Evolutionary conservation across 35 echinoderm and acorn worm genomes (phyloP).

Genomic region (Apostichopus californicus): DNA sequence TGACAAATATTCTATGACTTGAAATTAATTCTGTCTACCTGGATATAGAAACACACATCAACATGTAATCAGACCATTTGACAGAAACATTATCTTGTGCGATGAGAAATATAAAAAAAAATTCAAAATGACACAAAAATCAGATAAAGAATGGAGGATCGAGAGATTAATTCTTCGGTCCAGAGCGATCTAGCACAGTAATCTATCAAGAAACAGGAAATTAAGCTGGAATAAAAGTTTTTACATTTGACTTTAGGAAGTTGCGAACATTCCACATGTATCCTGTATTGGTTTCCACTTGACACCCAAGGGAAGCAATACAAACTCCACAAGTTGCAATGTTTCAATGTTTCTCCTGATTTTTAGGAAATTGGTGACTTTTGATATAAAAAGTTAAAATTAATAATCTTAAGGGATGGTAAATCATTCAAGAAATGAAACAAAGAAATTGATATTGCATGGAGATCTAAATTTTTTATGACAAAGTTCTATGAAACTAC

Average conservation of each 20-base stretch:
- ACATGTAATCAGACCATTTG: no score
- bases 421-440: no score
- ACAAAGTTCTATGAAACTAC: no score
- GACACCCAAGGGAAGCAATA: slow-evolving; percentile 12
- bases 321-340: not conserved
- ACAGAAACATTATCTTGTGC: not conserved
- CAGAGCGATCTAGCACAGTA: not conserved
- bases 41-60: no score
- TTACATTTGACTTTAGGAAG: not conserved
- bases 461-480: no score
- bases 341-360: not conserved
- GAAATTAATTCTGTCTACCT: no score
- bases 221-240: not conserved
- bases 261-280: not conserved
- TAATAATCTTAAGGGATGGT: no score
- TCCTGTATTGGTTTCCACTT: slow-evolving; percentile 21
- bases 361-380: not conserved
- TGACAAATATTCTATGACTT: no score
- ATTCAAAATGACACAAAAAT: not conserved
- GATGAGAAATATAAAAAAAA: not conserved
- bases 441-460: no score
- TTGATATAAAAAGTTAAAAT: no score
- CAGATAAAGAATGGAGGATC: not conserved
- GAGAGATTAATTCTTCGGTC: not conserved
- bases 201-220: not conserved